A percentile compares a stretch with the other conserved stretches of the same genome.
Evolutionary conservation across 2,797 vertebrate species (phyloP).

Genomic region (Chrosomus eos): DNA sequence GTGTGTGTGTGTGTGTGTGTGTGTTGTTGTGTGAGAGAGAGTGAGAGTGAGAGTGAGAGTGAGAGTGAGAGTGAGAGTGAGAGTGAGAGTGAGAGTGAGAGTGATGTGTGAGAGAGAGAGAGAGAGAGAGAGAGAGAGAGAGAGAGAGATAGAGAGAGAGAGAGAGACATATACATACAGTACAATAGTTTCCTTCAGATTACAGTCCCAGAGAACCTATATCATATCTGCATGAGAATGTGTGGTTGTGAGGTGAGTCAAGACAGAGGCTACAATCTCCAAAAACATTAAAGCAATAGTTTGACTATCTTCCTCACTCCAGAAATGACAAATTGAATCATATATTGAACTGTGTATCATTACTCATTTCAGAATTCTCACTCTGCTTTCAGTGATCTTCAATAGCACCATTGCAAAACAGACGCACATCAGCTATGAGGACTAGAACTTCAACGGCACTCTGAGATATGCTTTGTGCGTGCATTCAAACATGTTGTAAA

Average conservation of each 20-base stretch:
- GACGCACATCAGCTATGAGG: conserved; percentile 49
- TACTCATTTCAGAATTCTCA: conserved; percentile 61
- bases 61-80: too few relatives aligned
- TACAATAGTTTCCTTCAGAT: neutral
- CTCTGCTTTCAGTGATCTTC: conserved; percentile 49
- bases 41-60: too few relatives aligned
- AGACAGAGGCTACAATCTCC: conserved; percentile 47
- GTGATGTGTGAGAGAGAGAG: too few relatives aligned
- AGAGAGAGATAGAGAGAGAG: too few relatives aligned
- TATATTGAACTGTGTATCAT: conserved; percentile 55
- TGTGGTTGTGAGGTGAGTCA: conserved; percentile 35
- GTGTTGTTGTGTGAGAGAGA: too few relatives aligned
- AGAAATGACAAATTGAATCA: conserved; percentile 57
- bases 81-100: too few relatives aligned
- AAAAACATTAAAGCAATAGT: conserved; percentile 54
- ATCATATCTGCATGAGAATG: conserved; percentile 14
- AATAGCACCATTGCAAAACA: conserved; percentile 51
- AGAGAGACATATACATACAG: neutral
- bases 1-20: too few relatives aligned
- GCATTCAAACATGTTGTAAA: conserved; percentile 28
- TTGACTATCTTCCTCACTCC: conserved; percentile 52
- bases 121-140: neutral
- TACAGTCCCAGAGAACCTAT: neutral
- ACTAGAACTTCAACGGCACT: conserved; percentile 1
- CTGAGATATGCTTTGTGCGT: neutral